These are phyloP conservation scores for Germaria angustata DNA, from an alignment of 2,888 invertebrate species.

Conservation along the genomic window DNA sequence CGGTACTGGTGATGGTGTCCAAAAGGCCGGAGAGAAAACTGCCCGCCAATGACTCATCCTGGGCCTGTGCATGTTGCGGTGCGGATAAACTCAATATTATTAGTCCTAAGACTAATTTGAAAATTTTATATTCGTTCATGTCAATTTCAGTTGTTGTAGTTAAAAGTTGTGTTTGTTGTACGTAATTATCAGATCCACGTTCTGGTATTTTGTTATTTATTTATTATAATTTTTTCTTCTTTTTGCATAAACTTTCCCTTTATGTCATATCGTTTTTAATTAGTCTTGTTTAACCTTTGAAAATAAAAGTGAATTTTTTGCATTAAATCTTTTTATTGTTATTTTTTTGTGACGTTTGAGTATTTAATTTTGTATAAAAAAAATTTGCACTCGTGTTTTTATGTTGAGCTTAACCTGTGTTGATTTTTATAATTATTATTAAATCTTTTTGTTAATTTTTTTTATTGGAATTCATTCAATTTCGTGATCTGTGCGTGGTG, in stretches of 20 bases:
- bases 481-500: constrained; percentile 4
- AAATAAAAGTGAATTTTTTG: constrained; percentile 1
- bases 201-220: not conserved
- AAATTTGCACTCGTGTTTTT: constrained; percentile 13
- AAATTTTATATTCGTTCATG: constrained; percentile 69
- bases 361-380: not conserved
- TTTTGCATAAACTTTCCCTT: constrained; percentile 60
- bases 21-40: constrained; percentile 91
- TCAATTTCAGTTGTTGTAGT: constrained; percentile 27
- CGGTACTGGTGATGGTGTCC: constrained; percentile 91
- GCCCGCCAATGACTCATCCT: constrained; percentile 90
- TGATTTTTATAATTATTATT: not conserved
- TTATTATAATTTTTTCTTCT: not conserved
- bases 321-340: not conserved
- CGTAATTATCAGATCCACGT: constrained; percentile 50
- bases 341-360: not conserved
- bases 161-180: not conserved
- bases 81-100: constrained; percentile 50
- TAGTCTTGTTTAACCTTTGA: constrained; percentile 39
- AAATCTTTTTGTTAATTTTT: not conserved
- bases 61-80: constrained; percentile 39
- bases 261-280: constrained; percentile 54
- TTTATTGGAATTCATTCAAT: constrained; percentile 6
- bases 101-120: constrained; percentile 68
- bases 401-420: not conserved